Conservation (phyloP, 2,797 vertebrate genomes). For the Falco biarmicus region DNA sequence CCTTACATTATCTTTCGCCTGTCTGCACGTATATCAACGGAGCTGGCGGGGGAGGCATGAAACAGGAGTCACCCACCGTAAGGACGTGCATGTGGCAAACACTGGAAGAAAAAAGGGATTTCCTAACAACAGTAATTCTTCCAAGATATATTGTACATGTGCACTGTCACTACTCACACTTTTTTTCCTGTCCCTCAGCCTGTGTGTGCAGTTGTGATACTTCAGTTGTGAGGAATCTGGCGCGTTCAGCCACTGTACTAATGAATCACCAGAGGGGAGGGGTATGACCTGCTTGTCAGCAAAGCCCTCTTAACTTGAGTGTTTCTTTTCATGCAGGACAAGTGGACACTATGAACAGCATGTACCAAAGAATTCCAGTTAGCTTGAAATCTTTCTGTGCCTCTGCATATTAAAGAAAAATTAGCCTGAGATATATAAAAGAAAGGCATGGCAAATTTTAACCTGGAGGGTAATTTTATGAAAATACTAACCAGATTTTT, state of each 20-base stretch:
- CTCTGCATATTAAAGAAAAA: not conserved
- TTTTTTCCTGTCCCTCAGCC: not conserved
- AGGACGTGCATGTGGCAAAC: not conserved
- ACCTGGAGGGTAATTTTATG: not conserved
- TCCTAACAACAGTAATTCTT: not conserved
- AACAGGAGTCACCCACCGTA: not conserved
- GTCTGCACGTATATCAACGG: not conserved
- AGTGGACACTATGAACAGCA: not conserved
- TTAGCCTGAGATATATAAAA: not conserved
- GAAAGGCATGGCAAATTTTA: not conserved
- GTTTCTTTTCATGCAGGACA: not conserved
- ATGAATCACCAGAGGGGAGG: not conserved
- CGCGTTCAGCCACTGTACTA: not conserved
- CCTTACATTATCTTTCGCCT: not conserved
- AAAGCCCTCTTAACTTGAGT: not conserved
- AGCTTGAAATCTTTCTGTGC: not conserved
- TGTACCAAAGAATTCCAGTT: not conserved
- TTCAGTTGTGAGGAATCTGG: not conserved
- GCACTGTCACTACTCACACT: not conserved
- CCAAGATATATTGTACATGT: rapidly evolving
- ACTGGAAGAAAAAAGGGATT: not conserved
- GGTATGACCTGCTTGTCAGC: not conserved
- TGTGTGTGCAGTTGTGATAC: not conserved
- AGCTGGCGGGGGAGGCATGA: not conserved
- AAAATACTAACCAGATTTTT: conserved; percentile 1